phyloP scores from a whole-genome alignment of 2,888 invertebrate genomes.

The Saturnia pavonia region DNA sequence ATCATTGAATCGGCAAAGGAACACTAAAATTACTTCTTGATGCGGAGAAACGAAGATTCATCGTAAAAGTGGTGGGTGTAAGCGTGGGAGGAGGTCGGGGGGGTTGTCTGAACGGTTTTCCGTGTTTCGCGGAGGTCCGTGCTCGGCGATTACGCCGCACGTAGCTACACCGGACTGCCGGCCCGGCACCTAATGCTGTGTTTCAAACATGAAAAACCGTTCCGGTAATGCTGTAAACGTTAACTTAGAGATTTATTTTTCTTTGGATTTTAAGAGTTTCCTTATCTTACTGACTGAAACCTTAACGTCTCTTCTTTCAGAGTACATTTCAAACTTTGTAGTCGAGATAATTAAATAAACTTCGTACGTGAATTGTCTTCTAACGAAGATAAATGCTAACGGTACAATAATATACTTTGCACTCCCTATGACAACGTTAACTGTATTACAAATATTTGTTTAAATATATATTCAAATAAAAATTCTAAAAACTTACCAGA shows the following conservation, averaged over 20 bases:
- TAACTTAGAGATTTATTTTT: slow-evolving; percentile 60
- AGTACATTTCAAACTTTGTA: slow-evolving; percentile 4
- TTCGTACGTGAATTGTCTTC: not conserved
- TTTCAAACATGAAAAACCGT: slow-evolving; percentile 80
- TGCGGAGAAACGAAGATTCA: slow-evolving; percentile 82
- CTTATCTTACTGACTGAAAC: slow-evolving; percentile 35
- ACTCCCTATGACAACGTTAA: not conserved
- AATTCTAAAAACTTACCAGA: not conserved
- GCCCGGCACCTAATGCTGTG: slow-evolving; percentile 71
- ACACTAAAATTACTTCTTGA: slow-evolving; percentile 82
- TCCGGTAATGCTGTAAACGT: slow-evolving; percentile 76
- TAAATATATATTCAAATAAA: not conserved
- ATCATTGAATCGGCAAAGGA: slow-evolving; percentile 82
- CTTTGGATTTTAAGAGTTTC: slow-evolving; percentile 54
- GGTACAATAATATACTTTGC: not conserved
- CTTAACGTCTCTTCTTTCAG: slow-evolving; percentile 8
- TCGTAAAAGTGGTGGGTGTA: slow-evolving; percentile 78
- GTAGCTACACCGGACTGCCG: slow-evolving; percentile 63
- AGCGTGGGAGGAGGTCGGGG: slow-evolving; percentile 44
- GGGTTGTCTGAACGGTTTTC: slow-evolving; percentile 79
- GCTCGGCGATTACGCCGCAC: slow-evolving; percentile 75
- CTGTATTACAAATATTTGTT: not conserved
- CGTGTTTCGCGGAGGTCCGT: slow-evolving; percentile 77
- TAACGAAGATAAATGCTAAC: not conserved
- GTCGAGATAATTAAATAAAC: not conserved